Percentiles rank a stretch among this genome's conserved stretches.
Conservation (phyloP, 2,113 vertebrate species). For the Gopherus evgoodei region DNA sequence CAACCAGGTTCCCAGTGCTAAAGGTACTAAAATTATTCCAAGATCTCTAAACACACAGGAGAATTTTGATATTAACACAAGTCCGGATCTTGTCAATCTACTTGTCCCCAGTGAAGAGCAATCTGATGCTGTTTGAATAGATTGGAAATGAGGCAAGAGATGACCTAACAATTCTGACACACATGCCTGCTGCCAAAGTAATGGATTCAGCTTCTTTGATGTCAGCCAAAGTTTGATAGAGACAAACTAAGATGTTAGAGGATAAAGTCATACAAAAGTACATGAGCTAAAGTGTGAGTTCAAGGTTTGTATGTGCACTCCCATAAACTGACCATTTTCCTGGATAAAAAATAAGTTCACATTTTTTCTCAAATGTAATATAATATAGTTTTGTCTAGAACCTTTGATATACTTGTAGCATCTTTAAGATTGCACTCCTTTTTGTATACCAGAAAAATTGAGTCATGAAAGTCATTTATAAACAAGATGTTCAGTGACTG, state of each 20-base stretch:
- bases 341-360: background rate
- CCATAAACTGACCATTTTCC: background rate
- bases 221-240: background rate
- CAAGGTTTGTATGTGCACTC: background rate
- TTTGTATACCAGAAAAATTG: background rate
- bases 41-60: background rate
- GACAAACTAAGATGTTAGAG: background rate
- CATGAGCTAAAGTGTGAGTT: background rate
- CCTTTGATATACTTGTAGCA: background rate
- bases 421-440: background rate
- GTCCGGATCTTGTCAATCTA: background rate
- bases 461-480: background rate
- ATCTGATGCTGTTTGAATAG: background rate
- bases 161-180: background rate
- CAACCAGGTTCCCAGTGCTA: background rate
- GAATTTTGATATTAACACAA: background rate
- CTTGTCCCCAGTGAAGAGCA: background rate
- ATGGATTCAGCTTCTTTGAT: constrained; percentile 3
- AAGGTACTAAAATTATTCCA: background rate
- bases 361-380: background rate
- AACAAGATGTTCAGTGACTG: background rate
- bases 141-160: background rate
- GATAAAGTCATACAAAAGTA: background rate
- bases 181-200: background rate
- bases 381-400: background rate